Evolutionary conservation across 2,888 invertebrate species (phyloP), one percentile per base, ranked within the genome.

Genomic region (Oxycera nigricornis): DNA sequence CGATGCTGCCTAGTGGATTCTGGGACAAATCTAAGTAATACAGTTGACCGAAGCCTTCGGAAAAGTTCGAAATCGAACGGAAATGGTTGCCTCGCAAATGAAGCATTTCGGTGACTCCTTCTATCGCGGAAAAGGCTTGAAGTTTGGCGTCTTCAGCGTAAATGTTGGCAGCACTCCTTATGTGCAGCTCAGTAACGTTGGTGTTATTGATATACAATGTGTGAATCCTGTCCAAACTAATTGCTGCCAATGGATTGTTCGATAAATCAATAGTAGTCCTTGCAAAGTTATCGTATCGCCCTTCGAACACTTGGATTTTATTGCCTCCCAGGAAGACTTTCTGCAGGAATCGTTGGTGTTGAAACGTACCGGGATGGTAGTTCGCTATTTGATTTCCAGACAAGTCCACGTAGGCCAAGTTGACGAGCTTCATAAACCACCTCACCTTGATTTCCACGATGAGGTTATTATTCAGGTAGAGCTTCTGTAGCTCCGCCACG

Each of bases 11-110:
- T 2, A 65, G 39, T n/a, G 24, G 22, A 20, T 65, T 65, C 41
- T 65, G 65, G 22, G 65, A 65, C 4, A 65, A 14, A 41, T 65
- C 65, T 41, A 65, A 41, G 24, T 65, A 20, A 1, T 41, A 20
- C 20, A 65, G 20, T 20, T 22, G 65, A 1, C 22, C 20, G 24
- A 65, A 65, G 11, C 39, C 41, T 7, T 22, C 24, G 7, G 65
- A 41, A 1, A 65, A 17, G 30, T 41, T 41, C 11, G 65, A 41
- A 11, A 65, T 26, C 11, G 39, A 22, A 1, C 65, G 20, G 20
- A 65, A 30, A 6, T 65, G 20, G 24, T 65, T 65, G 22, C 65
- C 65, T 2, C 65, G 65, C 14, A 65, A 35, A 22, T 35, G 9
- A 0, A 65, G 11, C 6, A 3, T 65, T 9, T 65, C 65, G 11